Evolutionary conservation across 1,140 invertebrate genomes (phyloP).

Genomic region (Cardiocondyla obscurior): DNA sequence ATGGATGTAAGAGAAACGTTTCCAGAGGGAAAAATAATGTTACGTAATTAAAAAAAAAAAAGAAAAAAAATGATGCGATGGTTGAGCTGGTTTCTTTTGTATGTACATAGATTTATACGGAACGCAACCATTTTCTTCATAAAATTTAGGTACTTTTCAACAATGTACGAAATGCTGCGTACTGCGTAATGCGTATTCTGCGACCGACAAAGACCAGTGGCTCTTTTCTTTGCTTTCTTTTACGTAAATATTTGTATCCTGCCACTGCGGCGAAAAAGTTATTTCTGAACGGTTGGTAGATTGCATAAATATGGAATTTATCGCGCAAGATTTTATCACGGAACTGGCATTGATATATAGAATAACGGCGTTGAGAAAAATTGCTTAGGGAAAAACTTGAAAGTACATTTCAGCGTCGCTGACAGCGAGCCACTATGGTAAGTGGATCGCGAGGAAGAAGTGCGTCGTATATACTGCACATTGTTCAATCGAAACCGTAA

Average conservation of each 20-base stretch:
- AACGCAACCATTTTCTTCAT: not conserved
- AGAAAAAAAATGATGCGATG: not conserved
- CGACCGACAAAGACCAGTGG: too few relatives aligned
- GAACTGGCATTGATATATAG: conserved; percentile 45
- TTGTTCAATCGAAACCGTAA: not conserved
- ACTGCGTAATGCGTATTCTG: too few relatives aligned
- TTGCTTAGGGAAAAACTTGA: conserved; percentile 35
- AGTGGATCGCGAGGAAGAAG: conserved; percentile 2
- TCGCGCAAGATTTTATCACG: conserved; percentile 32
- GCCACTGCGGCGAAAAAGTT: conserved; percentile 7
- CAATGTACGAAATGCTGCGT: too few relatives aligned
- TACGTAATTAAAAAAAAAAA: too few relatives aligned
- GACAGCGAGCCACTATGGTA: conserved; percentile 6
- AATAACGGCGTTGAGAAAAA: conserved; percentile 18
- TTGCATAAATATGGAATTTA: conserved; percentile 63
- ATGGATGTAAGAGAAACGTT: not conserved
- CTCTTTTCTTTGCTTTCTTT: conserved; percentile 7
- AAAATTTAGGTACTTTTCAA: too few relatives aligned
- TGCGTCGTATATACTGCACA: not conserved
- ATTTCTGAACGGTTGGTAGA: conserved; percentile 37
- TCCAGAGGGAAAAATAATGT: not conserved
- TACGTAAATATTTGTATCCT: conserved; percentile 56
- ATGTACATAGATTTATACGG: not conserved
- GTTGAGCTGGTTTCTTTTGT: not conserved
- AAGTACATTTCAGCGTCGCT: conserved; percentile 32